Base-by-base conservation (phyloP, 2,888 invertebrate genomes). In the Erebia ligea region DNA sequence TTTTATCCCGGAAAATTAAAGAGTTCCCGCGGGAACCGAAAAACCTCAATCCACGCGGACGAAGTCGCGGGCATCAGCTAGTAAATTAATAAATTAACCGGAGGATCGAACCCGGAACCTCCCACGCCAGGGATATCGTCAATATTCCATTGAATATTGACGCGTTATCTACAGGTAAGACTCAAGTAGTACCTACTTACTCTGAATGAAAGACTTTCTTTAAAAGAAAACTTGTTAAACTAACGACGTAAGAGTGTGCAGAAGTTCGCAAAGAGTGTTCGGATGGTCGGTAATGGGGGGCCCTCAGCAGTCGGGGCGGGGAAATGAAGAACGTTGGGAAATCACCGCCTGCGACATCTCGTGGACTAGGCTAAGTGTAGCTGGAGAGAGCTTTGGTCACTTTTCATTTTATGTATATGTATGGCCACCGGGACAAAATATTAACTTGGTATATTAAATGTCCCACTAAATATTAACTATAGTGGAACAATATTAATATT, bases 281-380 rank as follows among this genome's bases (percentile, higher is more conserved):
- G 57, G 74, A 67, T 70, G 65, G 75, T 75, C 72, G 69, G 76
- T 77, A 76, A 78, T 76, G 75, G 76, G 67, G 61, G 34, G 82
- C 80, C 76, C 78, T 57, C 56, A 57, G 54, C 6, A 15, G 81
- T 80, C 78, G 71, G 75, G 70, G 69, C 70, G 73, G 73, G 80
- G 76, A 77, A 83, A 80, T 84, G 86, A 87, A 88, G 88, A 87
- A 87, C 83, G 82, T 79, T 74, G 79, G 76, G 77, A 84, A 88
- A 87, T 89, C 86, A 84, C 82, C 79, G 80, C 80, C 71, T 68
- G 70, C 19, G 58, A 74, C 74, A 72, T 75, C 73, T 68, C 71
- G 69, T 67, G 64, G 57, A 54, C 45, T 25, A 21, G 21, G 61
- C 50, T 72, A 64, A 8, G 21, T 10, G 11, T 8, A 58, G 11